Base-by-base conservation (phyloP, 2,113 vertebrate genomes). In the Thermophis baileyi region DNA sequence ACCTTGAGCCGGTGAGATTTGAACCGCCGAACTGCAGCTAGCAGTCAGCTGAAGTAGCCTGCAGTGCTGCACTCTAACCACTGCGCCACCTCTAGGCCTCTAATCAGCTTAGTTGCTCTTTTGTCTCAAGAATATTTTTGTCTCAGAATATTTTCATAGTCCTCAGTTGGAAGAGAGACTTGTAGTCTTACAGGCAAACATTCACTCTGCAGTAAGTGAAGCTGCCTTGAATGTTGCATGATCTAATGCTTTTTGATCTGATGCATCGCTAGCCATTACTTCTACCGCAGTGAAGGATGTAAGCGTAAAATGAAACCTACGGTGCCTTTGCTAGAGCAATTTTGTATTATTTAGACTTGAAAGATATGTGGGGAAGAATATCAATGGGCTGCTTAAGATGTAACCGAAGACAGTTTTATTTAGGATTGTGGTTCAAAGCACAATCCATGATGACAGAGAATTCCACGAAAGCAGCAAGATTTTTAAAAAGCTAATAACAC, bases 401-500 rank as follows among this genome's bases (percentile, higher is more conserved):
- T 91, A 95, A 87, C 87, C 54, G 57, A 94, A 94, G 85, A 85
- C 49, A 92, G 90, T 93, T 95, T 94, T 95, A 91, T 49, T 60
- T 57, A 46, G 20, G 44, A 86, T 91, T 87, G 49, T 9, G 7
- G 96, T 95, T 96, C 96, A 93, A 92, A 91, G 90, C 91, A 95
- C 87, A 96, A 85, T 57, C 44, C 57, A 16, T 60, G 93, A 94
- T 87, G 92, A 35, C 40, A 91, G 81, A 92, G 94, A 90, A 95
- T 55, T 87, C 22, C 95, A 86, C 90, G 93, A 89, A 94, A 93
- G 55, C 27, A 86, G 93, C 24, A 91, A 93, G 96, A 8, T 20
- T 30, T n/a, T 63, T 97, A 94, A 85, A 54, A 96, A 96, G 95
- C 57, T 95, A 92, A 69, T 96, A 96, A 96, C 95, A 89, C 69